These are phyloP conservation scores for Mythimna loreyi DNA, from an alignment of 2,888 invertebrate genomes.

Conservation along the genomic window DNA sequence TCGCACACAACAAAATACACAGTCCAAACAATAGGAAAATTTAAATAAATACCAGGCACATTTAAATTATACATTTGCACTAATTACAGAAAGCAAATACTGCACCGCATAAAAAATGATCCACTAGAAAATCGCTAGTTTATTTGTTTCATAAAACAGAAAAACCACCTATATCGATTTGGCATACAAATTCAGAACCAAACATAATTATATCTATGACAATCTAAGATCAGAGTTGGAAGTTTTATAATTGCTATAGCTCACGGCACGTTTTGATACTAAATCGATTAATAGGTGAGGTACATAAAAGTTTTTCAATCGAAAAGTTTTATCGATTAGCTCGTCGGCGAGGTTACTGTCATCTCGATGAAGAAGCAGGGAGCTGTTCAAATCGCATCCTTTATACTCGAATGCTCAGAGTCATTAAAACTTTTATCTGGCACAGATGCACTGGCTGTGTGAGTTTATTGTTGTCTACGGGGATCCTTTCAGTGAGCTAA, in stretches of 20 bases:
- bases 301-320: conserved; percentile 77
- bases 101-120: conserved; percentile 38
- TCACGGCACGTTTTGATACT: conserved; percentile 58
- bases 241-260: conserved; percentile 50
- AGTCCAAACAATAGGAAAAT: conserved; percentile 14
- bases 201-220: conserved; percentile 16
- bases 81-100: conserved; percentile 49
- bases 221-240: conserved; percentile 43
- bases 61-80: conserved; percentile 45
- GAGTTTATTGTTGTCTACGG: conserved; percentile 78
- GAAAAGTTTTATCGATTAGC: conserved; percentile 80
- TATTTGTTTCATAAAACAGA: conserved; percentile 15
- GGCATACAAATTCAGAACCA: conserved; percentile 17
- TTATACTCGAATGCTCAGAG: conserved; percentile 76
- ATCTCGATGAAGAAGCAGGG: conserved; percentile 71
- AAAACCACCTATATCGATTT: conserved; percentile 29
- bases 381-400: conserved; percentile 72
- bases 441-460: conserved; percentile 77
- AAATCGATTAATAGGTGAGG: conserved; percentile 69
- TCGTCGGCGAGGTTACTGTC: conserved; percentile 69
- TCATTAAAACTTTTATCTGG: conserved; percentile 84
- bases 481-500: conserved; percentile 75
- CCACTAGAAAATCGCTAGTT: conserved; percentile 31
- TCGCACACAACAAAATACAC: conserved; percentile 19
- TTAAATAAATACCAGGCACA: conserved; percentile 46